Evolutionary conservation across 2,113 vertebrate species (phyloP).

Genomic region (Ursus arctos): DNA sequence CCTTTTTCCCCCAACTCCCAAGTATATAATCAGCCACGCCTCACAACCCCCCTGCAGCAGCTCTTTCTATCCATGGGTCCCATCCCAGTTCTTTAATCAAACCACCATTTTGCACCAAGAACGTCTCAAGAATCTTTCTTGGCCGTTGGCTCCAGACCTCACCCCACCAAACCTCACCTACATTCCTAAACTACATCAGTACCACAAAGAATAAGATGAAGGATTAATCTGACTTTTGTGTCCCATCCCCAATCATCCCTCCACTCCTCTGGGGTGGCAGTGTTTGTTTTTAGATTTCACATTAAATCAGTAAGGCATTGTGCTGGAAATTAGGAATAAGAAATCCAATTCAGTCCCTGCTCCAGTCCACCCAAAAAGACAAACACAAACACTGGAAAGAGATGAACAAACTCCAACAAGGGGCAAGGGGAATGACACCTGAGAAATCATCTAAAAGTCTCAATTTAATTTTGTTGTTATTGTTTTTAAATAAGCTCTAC

Average conservation of each 20-base stretch:
- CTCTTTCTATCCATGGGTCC: neutral
- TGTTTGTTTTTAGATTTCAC: constrained; percentile 36
- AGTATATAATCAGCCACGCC: neutral
- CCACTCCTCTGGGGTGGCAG: neutral
- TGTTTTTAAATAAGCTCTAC: neutral
- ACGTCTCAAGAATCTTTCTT: neutral
- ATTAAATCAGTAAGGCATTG: neutral
- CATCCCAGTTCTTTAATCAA: neutral
- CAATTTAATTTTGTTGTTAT: neutral
- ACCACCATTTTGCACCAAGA: neutral
- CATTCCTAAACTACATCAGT: neutral
- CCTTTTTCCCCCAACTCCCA: neutral
- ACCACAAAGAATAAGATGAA: neutral
- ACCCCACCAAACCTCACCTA: neutral
- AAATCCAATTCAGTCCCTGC: neutral
- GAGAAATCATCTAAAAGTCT: neutral
- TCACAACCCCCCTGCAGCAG: neutral
- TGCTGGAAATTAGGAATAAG: constrained; percentile 20
- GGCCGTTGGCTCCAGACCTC: neutral
- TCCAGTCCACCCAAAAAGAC: neutral
- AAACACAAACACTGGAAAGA: constrained; percentile 32
- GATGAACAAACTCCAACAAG: neutral
- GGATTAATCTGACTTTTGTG: neutral
- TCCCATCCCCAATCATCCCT: neutral
- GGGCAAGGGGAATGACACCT: neutral